These are phyloP conservation scores for Petaurus breviceps DNA, from an alignment of 2,113 vertebrate species.

Conservation along the genomic window DNA sequence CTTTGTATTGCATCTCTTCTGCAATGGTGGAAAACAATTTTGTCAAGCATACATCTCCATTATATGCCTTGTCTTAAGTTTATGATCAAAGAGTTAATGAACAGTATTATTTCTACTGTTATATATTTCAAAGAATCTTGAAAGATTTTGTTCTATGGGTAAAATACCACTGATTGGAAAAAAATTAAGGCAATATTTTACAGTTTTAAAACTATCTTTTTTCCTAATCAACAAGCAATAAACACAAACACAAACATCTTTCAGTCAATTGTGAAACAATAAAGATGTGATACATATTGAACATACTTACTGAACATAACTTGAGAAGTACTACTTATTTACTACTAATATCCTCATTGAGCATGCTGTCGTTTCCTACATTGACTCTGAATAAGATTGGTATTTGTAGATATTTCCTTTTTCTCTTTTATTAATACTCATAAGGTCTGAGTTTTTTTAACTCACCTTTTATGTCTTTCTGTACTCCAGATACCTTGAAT, in stretches of 20 bases:
- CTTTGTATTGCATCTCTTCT: neutral
- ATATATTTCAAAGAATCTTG: neutral
- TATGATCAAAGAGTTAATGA: neutral
- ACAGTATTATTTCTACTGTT: neutral
- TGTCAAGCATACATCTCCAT: neutral
- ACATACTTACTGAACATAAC: neutral
- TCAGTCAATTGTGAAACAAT: neutral
- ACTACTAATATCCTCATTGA: neutral
- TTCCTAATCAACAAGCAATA: neutral
- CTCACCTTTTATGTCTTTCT: neutral
- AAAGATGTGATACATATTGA: neutral
- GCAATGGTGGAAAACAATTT: neutral
- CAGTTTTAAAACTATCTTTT: neutral
- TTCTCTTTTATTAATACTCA: neutral
- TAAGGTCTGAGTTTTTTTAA: neutral
- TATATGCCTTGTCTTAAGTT: neutral
- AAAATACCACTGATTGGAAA: neutral
- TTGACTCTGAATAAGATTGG: neutral
- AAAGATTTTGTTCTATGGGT: neutral
- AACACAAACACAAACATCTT: neutral
- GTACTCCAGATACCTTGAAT: neutral
- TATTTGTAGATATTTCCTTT: neutral
- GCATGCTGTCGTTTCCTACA: neutral
- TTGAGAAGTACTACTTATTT: neutral
- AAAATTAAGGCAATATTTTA: neutral